These are phyloP conservation scores for Poecilia velifera DNA, from an alignment of 2,797 vertebrate genomes.

Conservation along the genomic window DNA sequence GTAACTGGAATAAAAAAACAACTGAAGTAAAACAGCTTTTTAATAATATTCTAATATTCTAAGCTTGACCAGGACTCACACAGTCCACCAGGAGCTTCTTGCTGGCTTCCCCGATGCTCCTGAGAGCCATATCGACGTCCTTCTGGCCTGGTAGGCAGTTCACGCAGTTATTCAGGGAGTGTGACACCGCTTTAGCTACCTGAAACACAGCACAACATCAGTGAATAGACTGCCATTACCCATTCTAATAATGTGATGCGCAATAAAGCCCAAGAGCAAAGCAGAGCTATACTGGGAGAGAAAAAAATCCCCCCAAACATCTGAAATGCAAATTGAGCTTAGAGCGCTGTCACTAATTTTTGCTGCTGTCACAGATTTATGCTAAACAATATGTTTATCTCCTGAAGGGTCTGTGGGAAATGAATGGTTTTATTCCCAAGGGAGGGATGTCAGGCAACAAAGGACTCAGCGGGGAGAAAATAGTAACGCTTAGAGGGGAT, in stretches of 20 bases:
- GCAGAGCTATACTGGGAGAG: slow-evolving; percentile 27
- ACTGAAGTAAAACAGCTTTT: background rate
- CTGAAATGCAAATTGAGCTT: slow-evolving; percentile 74
- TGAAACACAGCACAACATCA: slow-evolving; percentile 65
- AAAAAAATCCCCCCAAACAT: slow-evolving; percentile 42
- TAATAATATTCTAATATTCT: background rate
- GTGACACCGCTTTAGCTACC: slow-evolving; percentile 98
- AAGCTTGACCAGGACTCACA: slow-evolving; percentile 76
- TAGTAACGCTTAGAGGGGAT: slow-evolving; percentile 62
- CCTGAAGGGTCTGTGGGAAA: slow-evolving; percentile 66
- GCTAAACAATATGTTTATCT: slow-evolving; percentile 76
- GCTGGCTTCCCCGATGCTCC: slow-evolving; percentile 97
- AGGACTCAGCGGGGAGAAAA: slow-evolving; percentile 61
- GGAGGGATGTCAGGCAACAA: slow-evolving; percentile 53
- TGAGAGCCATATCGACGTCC: slow-evolving; percentile 96
- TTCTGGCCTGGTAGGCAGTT: slow-evolving; percentile 98
- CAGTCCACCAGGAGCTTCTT: slow-evolving; percentile 96
- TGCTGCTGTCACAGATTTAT: slow-evolving; percentile 77
- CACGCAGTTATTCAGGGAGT: slow-evolving; percentile 98
- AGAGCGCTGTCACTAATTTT: slow-evolving; percentile 72
- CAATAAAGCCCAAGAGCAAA: slow-evolving; percentile 45
- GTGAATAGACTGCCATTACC: slow-evolving; percentile 52
- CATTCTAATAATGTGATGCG: slow-evolving; percentile 55
- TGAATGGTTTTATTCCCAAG: slow-evolving; percentile 67
- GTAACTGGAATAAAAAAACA: background rate